These are phyloP conservation scores for Sciurus vulgaris DNA, from an alignment of 2,797 vertebrate species.

Conservation along the genomic window DNA sequence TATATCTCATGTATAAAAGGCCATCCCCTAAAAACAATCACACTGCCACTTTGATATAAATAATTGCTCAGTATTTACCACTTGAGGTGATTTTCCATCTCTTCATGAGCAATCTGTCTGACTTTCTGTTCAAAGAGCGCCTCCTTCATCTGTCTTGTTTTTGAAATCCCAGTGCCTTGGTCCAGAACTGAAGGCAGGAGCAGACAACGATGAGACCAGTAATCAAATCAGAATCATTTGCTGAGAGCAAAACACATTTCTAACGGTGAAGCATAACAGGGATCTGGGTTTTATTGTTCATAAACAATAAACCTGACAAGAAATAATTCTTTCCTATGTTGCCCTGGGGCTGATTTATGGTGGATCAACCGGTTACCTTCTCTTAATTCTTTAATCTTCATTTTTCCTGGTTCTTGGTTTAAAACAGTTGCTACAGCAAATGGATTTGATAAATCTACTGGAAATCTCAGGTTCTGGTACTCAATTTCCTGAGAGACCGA, in stretches of 20 bases:
- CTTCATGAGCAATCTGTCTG: constrained; percentile 87
- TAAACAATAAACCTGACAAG: constrained; percentile 25
- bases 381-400: constrained; percentile 90
- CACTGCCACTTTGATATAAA: not conserved
- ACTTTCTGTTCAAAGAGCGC: constrained; percentile 91
- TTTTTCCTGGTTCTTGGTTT: constrained; percentile 91
- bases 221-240: constrained; percentile 46
- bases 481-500: constrained; percentile 86
- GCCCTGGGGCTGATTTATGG: constrained; percentile 45
- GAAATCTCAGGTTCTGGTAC: constrained; percentile 86
- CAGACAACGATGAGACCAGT: constrained; percentile 54
- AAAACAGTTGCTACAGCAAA: constrained; percentile 94
- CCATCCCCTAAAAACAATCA: not conserved
- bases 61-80: constrained; percentile 87
- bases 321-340: constrained; percentile 25
- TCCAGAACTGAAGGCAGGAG: constrained; percentile 86
- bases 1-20: constrained; percentile 18
- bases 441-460: constrained; percentile 90
- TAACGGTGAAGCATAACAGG: constrained; percentile 15
- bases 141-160: constrained; percentile 92
- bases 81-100: constrained; percentile 89
- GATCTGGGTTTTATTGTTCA: constrained; percentile 31
- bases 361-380: constrained; percentile 89
- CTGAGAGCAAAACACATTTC: constrained; percentile 39
- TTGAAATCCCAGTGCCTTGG: constrained; percentile 81